Evolutionary conservation across 2,888 invertebrate genomes (phyloP), one percentile per base, ranked within the genome.

Genomic region (Orthonevra nobilis): DNA sequence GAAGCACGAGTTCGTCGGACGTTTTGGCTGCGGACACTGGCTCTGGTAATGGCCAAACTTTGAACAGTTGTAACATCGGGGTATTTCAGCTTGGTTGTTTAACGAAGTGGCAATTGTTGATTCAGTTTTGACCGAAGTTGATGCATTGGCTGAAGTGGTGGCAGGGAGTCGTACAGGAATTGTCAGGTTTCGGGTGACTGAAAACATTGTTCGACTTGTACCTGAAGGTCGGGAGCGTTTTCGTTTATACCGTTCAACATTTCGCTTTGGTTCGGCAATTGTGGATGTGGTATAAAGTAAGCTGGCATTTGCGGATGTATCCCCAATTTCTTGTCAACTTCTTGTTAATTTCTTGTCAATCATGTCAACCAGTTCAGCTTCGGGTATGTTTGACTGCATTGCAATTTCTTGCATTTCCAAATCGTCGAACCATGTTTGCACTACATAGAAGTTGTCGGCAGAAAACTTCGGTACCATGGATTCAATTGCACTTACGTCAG

Each of bases 331-430:
- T 23, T 23, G 23, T 23, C 23, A 23, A 23, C 23, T 3, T 3
- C 23, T 23, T 23, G 23, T 5, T 23, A 23, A 23, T 5, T 4
- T 4, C 23, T 5, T 23, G n/a, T 23, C 38, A 7, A 38, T 38
- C 15, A 38, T 17, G 17, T 38, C 38, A n/a, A 38, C 17, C 7
- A 38, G 1, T 38, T 38, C 38, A 7, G 40, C 40, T n/a, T 40
- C 40, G 40, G 15, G 0, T 15, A 40, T 40, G 17, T 40, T 19
- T 5, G n/a, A 17, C 7, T n/a, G 12, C 19, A n/a, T 17, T 15
- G 4, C 40, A 6, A 40, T 40, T 40, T 40, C 40, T 7, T 40
- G 40, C 40, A 40, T 40, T 32, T 32, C 32, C 32, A 32, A 32
- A 32, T 32, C 32, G 32, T 32, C 32, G 2, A 32, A 32, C 9